phyloP scores from a whole-genome alignment of 2,113 vertebrate genomes.

The Siniperca chuatsi region DNA sequence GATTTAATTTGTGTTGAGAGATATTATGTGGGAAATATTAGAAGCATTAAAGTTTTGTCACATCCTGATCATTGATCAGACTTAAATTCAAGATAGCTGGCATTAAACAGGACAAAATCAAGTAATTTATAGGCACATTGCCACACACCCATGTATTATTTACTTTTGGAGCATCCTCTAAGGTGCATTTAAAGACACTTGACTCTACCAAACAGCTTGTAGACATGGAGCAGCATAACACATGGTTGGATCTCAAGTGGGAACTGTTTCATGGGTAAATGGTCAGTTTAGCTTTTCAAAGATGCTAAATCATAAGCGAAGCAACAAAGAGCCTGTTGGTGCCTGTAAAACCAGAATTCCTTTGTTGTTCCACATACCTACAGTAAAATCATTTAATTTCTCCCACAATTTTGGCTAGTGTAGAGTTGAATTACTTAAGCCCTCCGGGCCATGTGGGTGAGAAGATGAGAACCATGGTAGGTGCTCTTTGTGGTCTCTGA shows the following conservation, averaged over 20 bases:
- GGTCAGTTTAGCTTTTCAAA: slow-evolving; percentile 37
- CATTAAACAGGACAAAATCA: background rate
- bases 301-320: slow-evolving; percentile 38
- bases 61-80: slow-evolving; percentile 9
- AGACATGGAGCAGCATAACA: slow-evolving; percentile 38
- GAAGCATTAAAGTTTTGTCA: background rate
- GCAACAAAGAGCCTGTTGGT: slow-evolving; percentile 39
- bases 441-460: slow-evolving; percentile 47
- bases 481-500: slow-evolving; percentile 67
- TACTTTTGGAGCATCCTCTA: slow-evolving; percentile 39
- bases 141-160: slow-evolving; percentile 30
- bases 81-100: background rate
- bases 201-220: slow-evolving; percentile 39
- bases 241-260: slow-evolving; percentile 33
- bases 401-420: slow-evolving; percentile 40
- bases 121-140: background rate
- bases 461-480: slow-evolving; percentile 69
- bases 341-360: slow-evolving; percentile 38
- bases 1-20: slow-evolving; percentile 22
- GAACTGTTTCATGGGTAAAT: slow-evolving; percentile 48
- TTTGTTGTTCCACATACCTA: slow-evolving; percentile 56
- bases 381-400: slow-evolving; percentile 76
- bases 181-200: slow-evolving; percentile 47
- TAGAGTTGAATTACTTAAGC: slow-evolving; percentile 66
- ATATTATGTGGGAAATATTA: background rate